Base-by-base conservation (phyloP, 2,797 vertebrate species). In the Paedocypris micromegethes region DNA sequence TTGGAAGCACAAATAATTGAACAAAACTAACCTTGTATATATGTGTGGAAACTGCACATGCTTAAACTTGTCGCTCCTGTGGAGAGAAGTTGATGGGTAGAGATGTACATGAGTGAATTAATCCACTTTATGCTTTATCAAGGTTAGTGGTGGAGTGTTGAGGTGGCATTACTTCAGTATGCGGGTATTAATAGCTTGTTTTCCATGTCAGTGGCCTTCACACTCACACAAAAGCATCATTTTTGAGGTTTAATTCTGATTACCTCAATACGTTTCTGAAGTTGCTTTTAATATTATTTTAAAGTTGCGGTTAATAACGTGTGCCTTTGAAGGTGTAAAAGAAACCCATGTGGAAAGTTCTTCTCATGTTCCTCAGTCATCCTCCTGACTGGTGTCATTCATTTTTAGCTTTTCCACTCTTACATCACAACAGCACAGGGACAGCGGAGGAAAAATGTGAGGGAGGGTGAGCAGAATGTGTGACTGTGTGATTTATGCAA, bases 141-240 rank as follows among this genome's bases (percentile, higher is more conserved):
- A 43, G 38, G 39, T 55, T 49, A 49, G 9, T 3, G 2, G 6
- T 1, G 45, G 9, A 69, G 55, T 62, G 50, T 2, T 44, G 45
- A 64, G 1, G n/a, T 61, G 66, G 49, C 66, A 48, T 69, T 51
- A 42, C 39, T 54, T 47, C 43, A 47, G 50, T 38, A 48, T 64
- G 60, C 50, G 9, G 54, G 51, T 65, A 62, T 69, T 69, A 62
- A 69, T 69, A 69, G 67, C 6, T 8, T 58, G 40, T 55, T 69
- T 69, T 69, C 58, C 67, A 69, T 69, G 58, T 54, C 43, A 39
- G 7, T 50, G 42, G 1, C 3, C 2, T 40, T 8, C 40, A 9
- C 23, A 3, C 5, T 2, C 43, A 4, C 9, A 9, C 37, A 40
- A 9, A 41, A 38, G 7, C n/a, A 40, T 38, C n/a, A 40, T 37